Evolutionary conservation across 2,888 invertebrate species (phyloP), one percentile per base, ranked within the genome.

Genomic region (Kuschelorhynchus macadamiae): DNA sequence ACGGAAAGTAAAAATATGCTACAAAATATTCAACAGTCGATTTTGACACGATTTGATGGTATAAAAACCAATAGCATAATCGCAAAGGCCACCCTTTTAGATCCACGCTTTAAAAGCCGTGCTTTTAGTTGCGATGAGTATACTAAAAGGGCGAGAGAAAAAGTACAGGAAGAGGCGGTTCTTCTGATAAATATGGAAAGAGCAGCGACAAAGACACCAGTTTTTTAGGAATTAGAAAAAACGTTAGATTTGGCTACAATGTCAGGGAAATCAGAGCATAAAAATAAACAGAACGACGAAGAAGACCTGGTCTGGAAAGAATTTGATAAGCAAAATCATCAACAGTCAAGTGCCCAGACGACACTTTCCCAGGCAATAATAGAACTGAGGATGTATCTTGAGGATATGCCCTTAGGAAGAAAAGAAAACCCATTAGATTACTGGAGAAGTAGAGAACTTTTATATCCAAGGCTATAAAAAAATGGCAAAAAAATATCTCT

Each of bases 281-380:
- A 3, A 25, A 25, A 7, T 5, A 52, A 12, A 41, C 9, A 17
- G 21, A 12, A 49, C n/a, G 46, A 46, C 9, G 49, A 49, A 36
- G 46, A 53, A n/a, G 52, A 55, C 32, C 47, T 62, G 39, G 32
- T 67, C 11, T 67, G 62, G 67, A 46, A 62, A 36, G 46, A 39
- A 1, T 67, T 67, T 42, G 56, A 67, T 49, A 20, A 17, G 36
- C 12, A 21, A 20, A 30, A 44, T 8, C 44, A 42, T 14, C 18
- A 32, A 14, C 2, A 41, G 21, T 5, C 7, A 25, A 5, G 3
- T 25, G 25, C 7, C 4, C 25, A 55, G 11, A 44, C 16, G 11
- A 4, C 12, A 9, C 5, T 44, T 14, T 16, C 44, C 11, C 12
- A 3, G 17, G 52, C 62, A 1, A 62, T 62, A 11, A 41, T 41